Evolutionary conservation across 2,797 vertebrate species (phyloP).

Genomic region (Sebastes iracundus): DNA sequence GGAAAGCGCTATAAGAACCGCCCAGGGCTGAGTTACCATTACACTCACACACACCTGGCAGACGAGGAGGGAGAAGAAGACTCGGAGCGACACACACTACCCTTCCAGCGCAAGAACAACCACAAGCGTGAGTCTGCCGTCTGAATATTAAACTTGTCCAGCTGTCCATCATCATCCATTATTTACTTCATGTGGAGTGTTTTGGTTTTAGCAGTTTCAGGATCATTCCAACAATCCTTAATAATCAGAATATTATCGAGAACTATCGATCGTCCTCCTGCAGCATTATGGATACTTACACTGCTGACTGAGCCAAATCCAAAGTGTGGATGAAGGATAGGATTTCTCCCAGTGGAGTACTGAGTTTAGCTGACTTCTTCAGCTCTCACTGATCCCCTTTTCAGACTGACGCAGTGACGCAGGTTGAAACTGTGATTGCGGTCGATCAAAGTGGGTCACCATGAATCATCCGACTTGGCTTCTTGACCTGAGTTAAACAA

Average conservation of each 20-base stretch:
- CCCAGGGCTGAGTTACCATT: conserved; percentile 95
- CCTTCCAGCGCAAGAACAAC: conserved; percentile 96
- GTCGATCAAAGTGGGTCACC: background rate
- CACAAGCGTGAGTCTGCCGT: conserved; percentile 88
- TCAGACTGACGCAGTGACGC: conserved; percentile 16
- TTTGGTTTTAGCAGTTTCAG: background rate
- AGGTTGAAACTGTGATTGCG: conserved; percentile 10
- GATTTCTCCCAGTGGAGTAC: conserved; percentile 30
- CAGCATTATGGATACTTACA: conserved; percentile 18
- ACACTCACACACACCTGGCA: conserved; percentile 95
- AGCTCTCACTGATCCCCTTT: conserved; percentile 10
- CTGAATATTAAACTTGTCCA: conserved; percentile 19
- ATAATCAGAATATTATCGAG: conserved; percentile 26
- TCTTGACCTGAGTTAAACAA: background rate
- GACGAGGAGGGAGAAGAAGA: conserved; percentile 95
- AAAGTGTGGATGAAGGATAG: conserved; percentile 30
- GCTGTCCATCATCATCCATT: conserved; percentile 16
- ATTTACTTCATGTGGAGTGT: background rate
- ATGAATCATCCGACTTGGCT: background rate
- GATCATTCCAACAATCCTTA: conserved; percentile 15
- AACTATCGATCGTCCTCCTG: conserved; percentile 40
- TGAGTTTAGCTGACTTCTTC: conserved; percentile 26
- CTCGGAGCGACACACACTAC: conserved; percentile 90
- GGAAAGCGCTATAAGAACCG: conserved; percentile 95
- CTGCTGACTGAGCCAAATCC: conserved; percentile 36